Conservation (phyloP, 2,888 invertebrate genomes). For the Tetrapedia diversipes region DNA sequence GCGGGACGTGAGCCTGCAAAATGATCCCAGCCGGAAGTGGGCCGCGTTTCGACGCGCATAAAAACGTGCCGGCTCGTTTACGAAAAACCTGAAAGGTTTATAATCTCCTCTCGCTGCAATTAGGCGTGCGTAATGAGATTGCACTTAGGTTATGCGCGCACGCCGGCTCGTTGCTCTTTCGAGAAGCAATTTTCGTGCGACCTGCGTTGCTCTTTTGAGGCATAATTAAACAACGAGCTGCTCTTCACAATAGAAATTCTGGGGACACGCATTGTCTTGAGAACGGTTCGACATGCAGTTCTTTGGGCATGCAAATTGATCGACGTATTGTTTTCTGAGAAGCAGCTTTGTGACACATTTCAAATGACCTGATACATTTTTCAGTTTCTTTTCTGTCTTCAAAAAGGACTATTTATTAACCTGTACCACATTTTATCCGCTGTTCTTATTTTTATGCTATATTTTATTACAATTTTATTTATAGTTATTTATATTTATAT, state of each 20-base stretch:
- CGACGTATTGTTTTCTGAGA: too few relatives aligned
- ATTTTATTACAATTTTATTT: too few relatives aligned
- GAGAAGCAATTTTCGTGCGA: conserved; percentile 26
- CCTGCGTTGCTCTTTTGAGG: conserved; percentile 25
- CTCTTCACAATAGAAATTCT: not conserved
- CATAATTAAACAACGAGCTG: conserved; percentile 24
- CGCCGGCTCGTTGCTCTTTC: conserved; percentile 26
- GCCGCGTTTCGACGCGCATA: conserved; percentile 13
- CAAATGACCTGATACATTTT: too few relatives aligned
- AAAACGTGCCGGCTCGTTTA: conserved; percentile 23
- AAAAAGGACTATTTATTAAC: too few relatives aligned
- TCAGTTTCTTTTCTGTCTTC: too few relatives aligned
- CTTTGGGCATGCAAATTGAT: too few relatives aligned
- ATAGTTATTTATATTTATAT: too few relatives aligned
- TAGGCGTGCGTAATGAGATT: conserved; percentile 41
- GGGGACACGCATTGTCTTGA: not conserved
- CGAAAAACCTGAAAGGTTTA: conserved; percentile 27
- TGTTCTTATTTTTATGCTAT: too few relatives aligned
- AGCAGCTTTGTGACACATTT: too few relatives aligned
- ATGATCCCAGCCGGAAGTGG: conserved; percentile 2
- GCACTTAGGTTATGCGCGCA: conserved; percentile 17
- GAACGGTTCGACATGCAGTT: too few relatives aligned
- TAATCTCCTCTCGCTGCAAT: conserved; percentile 32
- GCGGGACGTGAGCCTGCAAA: not conserved
- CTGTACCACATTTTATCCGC: too few relatives aligned